These are phyloP conservation scores for Colostygia pectinataria DNA, from an alignment of 2,888 invertebrate genomes.

Conservation along the genomic window DNA sequence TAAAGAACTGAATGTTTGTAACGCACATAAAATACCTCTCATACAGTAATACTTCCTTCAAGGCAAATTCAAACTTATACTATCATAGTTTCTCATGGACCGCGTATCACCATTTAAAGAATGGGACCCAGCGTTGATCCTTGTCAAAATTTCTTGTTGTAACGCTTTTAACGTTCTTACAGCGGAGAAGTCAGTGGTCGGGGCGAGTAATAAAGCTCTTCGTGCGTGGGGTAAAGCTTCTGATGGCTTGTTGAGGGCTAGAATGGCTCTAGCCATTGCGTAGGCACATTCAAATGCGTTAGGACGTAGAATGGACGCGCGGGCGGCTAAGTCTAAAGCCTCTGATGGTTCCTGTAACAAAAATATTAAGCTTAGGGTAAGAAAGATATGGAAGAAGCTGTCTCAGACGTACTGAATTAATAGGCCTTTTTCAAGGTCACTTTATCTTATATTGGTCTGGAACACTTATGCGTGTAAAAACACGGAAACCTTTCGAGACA, in stretches of 20 bases:
- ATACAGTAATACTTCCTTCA: constrained; percentile 36
- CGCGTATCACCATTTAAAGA: constrained; percentile 67
- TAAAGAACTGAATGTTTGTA: constrained; percentile 11
- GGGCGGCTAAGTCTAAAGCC: constrained; percentile 94
- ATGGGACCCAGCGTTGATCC: constrained; percentile 76
- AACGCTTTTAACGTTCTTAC: constrained; percentile 88
- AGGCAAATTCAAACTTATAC: constrained; percentile 78
- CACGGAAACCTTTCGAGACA: no score
- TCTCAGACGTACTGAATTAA: no score
- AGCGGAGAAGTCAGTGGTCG: constrained; percentile 88
- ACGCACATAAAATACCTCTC: constrained; percentile 13
- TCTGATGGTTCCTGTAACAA: constrained; percentile 88
- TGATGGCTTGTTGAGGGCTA: constrained; percentile 88
- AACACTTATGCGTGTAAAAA: no score
- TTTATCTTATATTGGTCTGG: no score
- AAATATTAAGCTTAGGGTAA: background rate
- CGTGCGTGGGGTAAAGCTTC: constrained; percentile 92
- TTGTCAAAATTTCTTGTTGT: constrained; percentile 86
- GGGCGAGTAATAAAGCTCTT: constrained; percentile 89
- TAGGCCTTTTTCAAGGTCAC: no score
- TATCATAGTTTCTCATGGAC: constrained; percentile 73
- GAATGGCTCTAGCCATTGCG: constrained; percentile 93
- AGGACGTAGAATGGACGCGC: constrained; percentile 92
- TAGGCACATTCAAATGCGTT: constrained; percentile 97
- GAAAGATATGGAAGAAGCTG: no score